Conservation (phyloP, 2,113 vertebrate genomes). For the Agelaius tricolor region DNA sequence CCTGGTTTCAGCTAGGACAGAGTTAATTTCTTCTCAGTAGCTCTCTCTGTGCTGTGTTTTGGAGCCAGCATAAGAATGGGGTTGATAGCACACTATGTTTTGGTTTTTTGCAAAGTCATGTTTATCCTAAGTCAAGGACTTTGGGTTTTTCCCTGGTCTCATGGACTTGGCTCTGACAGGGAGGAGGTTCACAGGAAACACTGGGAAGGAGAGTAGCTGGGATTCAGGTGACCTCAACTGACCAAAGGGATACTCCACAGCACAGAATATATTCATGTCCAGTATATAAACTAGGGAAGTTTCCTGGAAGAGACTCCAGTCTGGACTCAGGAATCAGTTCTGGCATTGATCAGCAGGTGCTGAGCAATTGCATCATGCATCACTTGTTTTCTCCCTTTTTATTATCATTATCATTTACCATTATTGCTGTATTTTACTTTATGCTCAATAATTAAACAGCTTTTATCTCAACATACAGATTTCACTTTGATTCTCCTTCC, state of each 20-base stretch:
- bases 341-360: not conserved
- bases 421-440: not conserved
- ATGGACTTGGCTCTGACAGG: not conserved
- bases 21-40: not conserved
- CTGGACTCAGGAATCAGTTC: not conserved
- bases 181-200: not conserved
- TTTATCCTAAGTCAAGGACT: not conserved
- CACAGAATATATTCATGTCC: not conserved
- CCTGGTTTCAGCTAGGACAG: not conserved
- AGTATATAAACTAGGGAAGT: not conserved
- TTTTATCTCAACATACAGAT: not conserved
- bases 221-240: not conserved
- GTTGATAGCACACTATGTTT: not conserved
- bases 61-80: not conserved
- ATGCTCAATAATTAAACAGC: not conserved
- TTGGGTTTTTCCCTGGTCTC: not conserved
- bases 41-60: not conserved
- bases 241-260: not conserved
- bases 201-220: not conserved
- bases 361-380: not conserved
- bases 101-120: not conserved
- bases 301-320: not conserved
- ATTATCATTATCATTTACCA: not conserved
- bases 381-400: not conserved
- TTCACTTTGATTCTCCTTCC: not conserved